Evolutionary conservation across 2,888 invertebrate species (phyloP), one percentile per base, ranked within the genome.

Genomic region (Lasioglossum oenotherae): DNA sequence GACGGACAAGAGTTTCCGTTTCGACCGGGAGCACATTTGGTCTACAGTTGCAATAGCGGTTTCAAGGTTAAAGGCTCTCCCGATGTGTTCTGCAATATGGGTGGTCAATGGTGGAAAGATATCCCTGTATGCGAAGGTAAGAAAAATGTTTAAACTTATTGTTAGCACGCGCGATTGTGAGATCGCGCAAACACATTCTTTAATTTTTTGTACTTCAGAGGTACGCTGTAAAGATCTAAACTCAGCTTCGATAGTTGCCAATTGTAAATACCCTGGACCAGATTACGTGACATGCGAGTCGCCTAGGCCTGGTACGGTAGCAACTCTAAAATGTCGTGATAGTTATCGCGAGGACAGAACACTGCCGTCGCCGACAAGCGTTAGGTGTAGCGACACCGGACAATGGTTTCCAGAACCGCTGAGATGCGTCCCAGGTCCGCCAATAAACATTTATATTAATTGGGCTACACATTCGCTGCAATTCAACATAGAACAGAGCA

Each of bases 371-470:
- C 71, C 77, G 1, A 90, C 91, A 6, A 78, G 31, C 4, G 92
- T 95, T 49, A 88, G 4, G 60, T 95, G 95, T 85, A 94, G 93
- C 84, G 71, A 82, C 3, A 83, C 82, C 2, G 95, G 95, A 44
- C 72, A 93, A 64, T 95, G 95, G 95, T 92, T 92, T 27, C 94
- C 94, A 35, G 88, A 93, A n/a, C 94, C 95, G 67, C 93, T 95
- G 69, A 90, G 78, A 85, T 95, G 95, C 73, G 77, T 94, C 80
- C 92, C 95, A 94, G 95, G 95, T 95, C 93, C 92, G 93, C 73
- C 79, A 74, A 86, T 94, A 81, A 93, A 93, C 91, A 88, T 95
- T 85, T 81, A 92, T 77, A 64, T 93, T 84, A 89, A 93, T 49
- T 88, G 85, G 14, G 82, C 75, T 76, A 74, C 80, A 6, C 6